phyloP scores from a whole-genome alignment of 2,113 vertebrate species.

The Serilophus lunatus region DNA sequence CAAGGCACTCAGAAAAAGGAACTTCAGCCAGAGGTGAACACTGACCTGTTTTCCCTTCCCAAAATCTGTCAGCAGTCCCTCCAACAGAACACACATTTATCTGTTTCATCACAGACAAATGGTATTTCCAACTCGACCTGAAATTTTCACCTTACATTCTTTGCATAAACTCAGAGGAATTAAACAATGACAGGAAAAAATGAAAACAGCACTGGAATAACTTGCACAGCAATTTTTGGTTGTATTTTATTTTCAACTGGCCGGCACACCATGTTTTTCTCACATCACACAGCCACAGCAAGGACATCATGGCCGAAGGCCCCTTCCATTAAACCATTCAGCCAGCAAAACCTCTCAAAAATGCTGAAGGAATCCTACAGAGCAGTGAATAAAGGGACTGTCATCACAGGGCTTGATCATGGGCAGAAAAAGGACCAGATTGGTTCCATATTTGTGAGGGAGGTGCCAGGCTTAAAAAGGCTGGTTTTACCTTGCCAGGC shows the following conservation, averaged over 20 bases:
- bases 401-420: fast-evolving
- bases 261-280: background rate
- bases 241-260: fast-evolving
- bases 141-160: background rate
- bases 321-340: background rate
- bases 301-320: background rate
- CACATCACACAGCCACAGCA: background rate
- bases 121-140: background rate
- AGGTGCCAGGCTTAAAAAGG: background rate
- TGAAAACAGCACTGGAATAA: background rate
- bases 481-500: too few relatives aligned
- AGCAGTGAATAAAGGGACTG: background rate
- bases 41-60: background rate
- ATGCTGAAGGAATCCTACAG: background rate
- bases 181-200: background rate
- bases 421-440: fast-evolving
- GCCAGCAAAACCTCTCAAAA: background rate
- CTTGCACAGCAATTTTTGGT: background rate
- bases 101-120: background rate
- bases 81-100: background rate
- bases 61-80: background rate
- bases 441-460: background rate
- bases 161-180: background rate
- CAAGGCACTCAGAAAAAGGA: background rate
- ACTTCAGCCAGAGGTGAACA: background rate